These are phyloP conservation scores for Dicyrtoma fusca DNA, from an alignment of 2,888 invertebrate species.

Conservation along the genomic window DNA sequence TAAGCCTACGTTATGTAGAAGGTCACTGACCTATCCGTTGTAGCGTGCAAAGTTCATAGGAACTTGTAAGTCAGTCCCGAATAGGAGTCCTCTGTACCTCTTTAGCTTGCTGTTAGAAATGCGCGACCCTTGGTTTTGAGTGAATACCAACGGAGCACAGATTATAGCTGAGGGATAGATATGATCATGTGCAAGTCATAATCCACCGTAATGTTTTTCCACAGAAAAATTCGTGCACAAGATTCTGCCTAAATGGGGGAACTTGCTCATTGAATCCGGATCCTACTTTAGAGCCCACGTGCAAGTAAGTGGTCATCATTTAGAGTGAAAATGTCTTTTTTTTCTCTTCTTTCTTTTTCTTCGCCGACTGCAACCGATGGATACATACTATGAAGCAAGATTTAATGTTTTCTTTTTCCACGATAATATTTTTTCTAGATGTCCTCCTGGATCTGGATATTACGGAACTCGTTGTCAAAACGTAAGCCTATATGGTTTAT, in stretches of 20 bases:
- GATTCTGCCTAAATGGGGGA: conserved; percentile 65
- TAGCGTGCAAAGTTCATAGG: too few relatives aligned
- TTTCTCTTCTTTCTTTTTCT: not conserved
- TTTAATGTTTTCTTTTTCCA: conserved; percentile 9
- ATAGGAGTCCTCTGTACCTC: too few relatives aligned
- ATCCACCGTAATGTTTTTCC: conserved; percentile 57
- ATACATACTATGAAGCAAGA: conserved; percentile 5
- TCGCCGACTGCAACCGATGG: not conserved
- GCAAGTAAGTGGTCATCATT: conserved; percentile 59
- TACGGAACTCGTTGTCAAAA: conserved; percentile 57
- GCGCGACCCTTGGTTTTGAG: too few relatives aligned
- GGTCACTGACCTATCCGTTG: too few relatives aligned
- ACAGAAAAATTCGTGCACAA: conserved; percentile 61
- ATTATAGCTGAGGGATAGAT: too few relatives aligned
- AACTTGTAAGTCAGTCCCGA: too few relatives aligned
- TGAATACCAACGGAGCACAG: too few relatives aligned
- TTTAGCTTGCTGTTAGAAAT: too few relatives aligned
- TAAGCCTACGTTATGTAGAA: too few relatives aligned
- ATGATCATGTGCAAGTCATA: too few relatives aligned
- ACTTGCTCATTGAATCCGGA: conserved; percentile 62
- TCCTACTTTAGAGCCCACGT: conserved; percentile 59
- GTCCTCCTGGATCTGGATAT: conserved; percentile 59
- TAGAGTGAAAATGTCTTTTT: not conserved
- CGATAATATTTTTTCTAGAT: conserved; percentile 57
- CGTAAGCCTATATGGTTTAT: not conserved